Evolutionary conservation across 2,797 vertebrate genomes (phyloP).

Genomic region (Tadarida brasiliensis): DNA sequence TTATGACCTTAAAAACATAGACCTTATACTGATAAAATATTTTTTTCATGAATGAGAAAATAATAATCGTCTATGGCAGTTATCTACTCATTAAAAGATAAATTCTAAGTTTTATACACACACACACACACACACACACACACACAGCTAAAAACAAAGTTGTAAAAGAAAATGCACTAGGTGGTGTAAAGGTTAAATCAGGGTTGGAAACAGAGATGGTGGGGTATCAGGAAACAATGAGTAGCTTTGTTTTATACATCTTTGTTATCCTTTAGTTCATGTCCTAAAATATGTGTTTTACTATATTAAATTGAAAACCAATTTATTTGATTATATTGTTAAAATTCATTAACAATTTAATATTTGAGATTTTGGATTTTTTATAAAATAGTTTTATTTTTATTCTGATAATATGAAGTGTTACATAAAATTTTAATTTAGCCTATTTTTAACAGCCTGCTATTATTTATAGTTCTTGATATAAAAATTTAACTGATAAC

Average conservation of each 20-base stretch:
- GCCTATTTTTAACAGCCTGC: background rate
- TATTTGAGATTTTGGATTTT: background rate
- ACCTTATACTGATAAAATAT: background rate
- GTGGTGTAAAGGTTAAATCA: background rate
- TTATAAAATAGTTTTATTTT: background rate
- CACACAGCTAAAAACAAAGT: background rate
- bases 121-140: no score
- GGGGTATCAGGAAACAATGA: background rate
- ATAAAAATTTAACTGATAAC: background rate
- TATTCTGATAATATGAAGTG: background rate
- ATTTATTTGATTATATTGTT: background rate
- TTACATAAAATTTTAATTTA: conserved; percentile 9
- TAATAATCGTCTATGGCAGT: background rate
- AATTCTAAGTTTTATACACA: background rate
- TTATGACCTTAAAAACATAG: background rate
- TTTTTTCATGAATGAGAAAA: background rate
- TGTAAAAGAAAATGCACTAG: background rate
- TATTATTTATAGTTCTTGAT: background rate
- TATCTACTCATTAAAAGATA: background rate
- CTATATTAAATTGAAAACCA: background rate
- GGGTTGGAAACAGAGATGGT: background rate
- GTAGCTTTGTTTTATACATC: background rate
- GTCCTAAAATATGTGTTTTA: background rate
- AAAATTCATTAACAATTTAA: background rate
- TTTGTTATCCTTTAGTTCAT: background rate